These are phyloP conservation scores for Nettapus auritus DNA, from an alignment of 2,113 vertebrate species.

Conservation along the genomic window DNA sequence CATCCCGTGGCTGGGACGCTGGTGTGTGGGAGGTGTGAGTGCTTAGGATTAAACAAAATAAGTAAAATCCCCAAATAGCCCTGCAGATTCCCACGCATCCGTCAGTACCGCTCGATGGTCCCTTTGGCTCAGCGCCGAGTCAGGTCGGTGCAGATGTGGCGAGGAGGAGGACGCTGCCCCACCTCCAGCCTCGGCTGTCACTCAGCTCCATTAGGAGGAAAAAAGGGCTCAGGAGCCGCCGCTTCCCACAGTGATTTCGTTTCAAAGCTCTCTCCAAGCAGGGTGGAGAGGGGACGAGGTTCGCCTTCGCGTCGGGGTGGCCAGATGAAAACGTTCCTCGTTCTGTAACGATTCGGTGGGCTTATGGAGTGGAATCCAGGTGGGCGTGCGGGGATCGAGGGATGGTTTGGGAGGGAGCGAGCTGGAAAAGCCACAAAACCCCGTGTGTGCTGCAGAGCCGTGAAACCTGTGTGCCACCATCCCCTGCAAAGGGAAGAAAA, in stretches of 20 bases:
- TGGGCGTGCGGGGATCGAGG: not conserved
- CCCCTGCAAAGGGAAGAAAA: not conserved
- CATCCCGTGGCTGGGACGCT: not conserved
- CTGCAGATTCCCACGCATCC: not conserved
- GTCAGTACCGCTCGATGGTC: not conserved
- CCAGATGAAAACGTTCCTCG: not conserved
- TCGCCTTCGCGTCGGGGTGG: not conserved
- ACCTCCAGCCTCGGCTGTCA: slow-evolving; percentile 34
- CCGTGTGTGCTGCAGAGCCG: not conserved
- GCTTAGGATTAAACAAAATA: not conserved
- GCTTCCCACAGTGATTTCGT: not conserved
- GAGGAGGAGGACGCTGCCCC: not conserved
- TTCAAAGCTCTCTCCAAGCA: slow-evolving; percentile 29
- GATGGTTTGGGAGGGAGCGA: not conserved
- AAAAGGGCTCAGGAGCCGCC: not conserved
- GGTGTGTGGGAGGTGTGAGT: not conserved
- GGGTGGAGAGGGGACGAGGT: not conserved
- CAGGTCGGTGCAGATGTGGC: not conserved
- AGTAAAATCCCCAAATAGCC: not conserved
- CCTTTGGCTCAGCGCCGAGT: not conserved
- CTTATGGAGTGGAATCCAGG: not conserved
- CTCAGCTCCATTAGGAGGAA: slow-evolving; percentile 32
- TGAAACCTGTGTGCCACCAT: not conserved
- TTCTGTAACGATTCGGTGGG: not conserved
- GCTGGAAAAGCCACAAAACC: not conserved